Percentiles rank a stretch among this genome's conserved stretches.
Conservation (phyloP, 2,113 vertebrate species). For the Thymallus thymallus region DNA sequence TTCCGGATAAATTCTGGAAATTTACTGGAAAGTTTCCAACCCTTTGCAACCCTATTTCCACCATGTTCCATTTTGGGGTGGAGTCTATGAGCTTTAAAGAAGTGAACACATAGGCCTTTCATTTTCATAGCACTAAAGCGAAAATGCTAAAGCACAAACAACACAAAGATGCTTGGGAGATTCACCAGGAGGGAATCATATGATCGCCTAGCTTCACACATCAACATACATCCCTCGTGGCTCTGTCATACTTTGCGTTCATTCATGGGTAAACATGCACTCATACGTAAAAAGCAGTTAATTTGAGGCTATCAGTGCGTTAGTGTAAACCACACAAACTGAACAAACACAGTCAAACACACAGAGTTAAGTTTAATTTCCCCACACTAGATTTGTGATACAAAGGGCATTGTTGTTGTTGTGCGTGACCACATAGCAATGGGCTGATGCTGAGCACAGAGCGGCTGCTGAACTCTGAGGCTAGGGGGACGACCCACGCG, state of each 20-base stretch:
- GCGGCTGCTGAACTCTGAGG: slow-evolving; percentile 14
- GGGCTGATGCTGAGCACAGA: slow-evolving; percentile 24
- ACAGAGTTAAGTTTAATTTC: slow-evolving; percentile 17
- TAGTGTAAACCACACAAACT: slow-evolving; percentile 6
- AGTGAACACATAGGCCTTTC: too few species aligned
- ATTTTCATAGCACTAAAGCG: too few species aligned
- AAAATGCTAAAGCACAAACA: background rate
- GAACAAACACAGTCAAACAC: background rate
- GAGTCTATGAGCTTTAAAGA: background rate
- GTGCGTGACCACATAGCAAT: slow-evolving; percentile 20
- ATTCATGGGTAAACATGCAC: slow-evolving; percentile 42
- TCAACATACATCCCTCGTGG: slow-evolving; percentile 4
- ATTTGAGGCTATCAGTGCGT: slow-evolving; percentile 13
- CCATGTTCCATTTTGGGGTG: background rate
- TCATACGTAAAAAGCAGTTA: slow-evolving; percentile 37
- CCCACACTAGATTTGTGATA: slow-evolving; percentile 1
- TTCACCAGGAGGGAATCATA: background rate
- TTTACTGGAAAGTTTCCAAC: too few species aligned
- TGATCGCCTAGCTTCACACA: too few species aligned
- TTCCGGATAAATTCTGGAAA: too few species aligned
- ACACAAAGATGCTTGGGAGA: background rate
- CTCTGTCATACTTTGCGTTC: slow-evolving; percentile 12
- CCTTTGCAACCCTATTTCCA: too few species aligned
- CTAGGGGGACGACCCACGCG: background rate
- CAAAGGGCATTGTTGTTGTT: slow-evolving; percentile 41